Percentiles rank a stretch among this genome's conserved stretches.
phyloP scores from a whole-genome alignment of 2,888 invertebrate species.

The Amphipoea oculea region DNA sequence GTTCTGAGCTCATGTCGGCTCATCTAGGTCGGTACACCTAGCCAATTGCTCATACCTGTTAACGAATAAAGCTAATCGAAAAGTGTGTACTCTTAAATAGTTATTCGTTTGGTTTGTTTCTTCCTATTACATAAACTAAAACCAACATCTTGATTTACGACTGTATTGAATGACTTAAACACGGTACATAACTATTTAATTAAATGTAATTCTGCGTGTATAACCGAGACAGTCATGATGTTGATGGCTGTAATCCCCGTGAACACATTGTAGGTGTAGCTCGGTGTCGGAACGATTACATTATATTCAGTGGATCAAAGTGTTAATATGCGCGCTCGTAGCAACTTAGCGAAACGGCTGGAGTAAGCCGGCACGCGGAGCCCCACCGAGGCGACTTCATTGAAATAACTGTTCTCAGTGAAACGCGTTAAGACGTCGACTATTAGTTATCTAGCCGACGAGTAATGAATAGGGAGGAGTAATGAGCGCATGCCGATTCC shows the following conservation, averaged over 20 bases:
- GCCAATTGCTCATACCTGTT: background rate
- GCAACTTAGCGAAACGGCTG: constrained; percentile 61
- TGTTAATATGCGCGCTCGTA: constrained; percentile 69
- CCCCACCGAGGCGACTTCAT: constrained; percentile 72
- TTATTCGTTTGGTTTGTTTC: background rate
- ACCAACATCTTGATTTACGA: constrained; percentile 20
- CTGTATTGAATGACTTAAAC: constrained; percentile 27
- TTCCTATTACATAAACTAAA: constrained; percentile 11
- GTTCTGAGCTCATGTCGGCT: no score
- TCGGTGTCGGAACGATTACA: constrained; percentile 60
- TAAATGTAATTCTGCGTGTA: constrained; percentile 55
- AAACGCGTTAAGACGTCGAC: constrained; percentile 80
- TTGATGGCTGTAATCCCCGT: constrained; percentile 56
- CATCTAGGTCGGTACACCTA: background rate
- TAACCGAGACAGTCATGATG: constrained; percentile 62
- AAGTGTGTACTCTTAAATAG: constrained; percentile 5
- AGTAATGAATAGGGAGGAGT: constrained; percentile 87
- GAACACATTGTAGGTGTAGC: constrained; percentile 58
- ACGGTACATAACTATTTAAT: constrained; percentile 51
- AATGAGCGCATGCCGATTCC: constrained; percentile 87
- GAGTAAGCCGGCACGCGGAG: constrained; percentile 55
- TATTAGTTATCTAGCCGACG: constrained; percentile 86
- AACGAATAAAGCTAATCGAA: background rate
- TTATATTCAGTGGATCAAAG: constrained; percentile 66
- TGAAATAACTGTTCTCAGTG: constrained; percentile 81